Percentiles rank a stretch among this genome's conserved stretches.
phyloP scores from a whole-genome alignment of 2,113 vertebrate genomes.

The Gopherus flavomarginatus region DNA sequence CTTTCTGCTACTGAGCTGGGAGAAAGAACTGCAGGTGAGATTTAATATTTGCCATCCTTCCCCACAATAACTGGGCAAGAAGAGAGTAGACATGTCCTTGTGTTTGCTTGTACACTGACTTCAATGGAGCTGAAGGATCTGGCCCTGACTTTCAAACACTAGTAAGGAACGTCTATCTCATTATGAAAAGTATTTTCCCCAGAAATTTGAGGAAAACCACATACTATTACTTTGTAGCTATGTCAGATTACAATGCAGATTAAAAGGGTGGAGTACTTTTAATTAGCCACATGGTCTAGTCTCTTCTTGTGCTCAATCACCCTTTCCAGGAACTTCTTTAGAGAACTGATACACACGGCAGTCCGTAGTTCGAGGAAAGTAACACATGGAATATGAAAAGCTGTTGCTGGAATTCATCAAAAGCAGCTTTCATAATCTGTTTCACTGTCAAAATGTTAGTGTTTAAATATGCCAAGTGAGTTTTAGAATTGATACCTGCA shows the following conservation, averaged over 20 bases:
- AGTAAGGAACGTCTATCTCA: neutral
- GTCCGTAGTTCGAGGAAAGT: constrained; percentile 60
- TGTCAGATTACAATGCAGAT: neutral
- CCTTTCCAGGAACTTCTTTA: constrained; percentile 56
- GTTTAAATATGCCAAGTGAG: constrained; percentile 51
- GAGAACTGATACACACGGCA: constrained; percentile 26
- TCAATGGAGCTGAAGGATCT: neutral
- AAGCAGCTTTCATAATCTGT: constrained; percentile 64
- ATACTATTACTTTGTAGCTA: neutral
- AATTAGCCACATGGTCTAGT: constrained; percentile 7
- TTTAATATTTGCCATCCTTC: neutral
- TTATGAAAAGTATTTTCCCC: neutral
- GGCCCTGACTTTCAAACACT: neutral
- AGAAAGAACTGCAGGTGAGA: neutral
- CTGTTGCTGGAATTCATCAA: constrained; percentile 64
- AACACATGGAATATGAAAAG: constrained; percentile 49
- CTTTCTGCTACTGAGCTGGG: neutral
- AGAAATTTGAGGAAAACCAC: neutral
- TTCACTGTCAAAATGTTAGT: constrained; percentile 56
- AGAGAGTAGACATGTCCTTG: neutral
- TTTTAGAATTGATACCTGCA: constrained; percentile 46
- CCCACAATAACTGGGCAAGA: neutral
- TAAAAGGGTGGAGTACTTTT: neutral
- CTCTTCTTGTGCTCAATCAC: constrained; percentile 23
- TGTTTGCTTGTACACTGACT: neutral